These are phyloP conservation scores for Sebastiscus tertius DNA, from an alignment of 2,797 vertebrate species.

Conservation along the genomic window DNA sequence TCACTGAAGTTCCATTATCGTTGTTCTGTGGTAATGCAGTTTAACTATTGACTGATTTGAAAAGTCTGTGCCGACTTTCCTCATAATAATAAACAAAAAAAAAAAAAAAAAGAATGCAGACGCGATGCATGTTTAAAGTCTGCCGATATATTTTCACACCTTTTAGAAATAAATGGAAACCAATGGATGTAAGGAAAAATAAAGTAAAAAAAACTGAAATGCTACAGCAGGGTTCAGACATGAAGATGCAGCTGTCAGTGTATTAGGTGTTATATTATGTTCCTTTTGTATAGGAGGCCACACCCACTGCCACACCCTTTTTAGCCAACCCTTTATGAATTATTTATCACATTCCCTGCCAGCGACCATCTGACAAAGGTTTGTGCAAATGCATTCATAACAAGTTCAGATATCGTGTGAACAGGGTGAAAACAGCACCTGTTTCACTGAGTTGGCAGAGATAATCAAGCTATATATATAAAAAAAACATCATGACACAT, in stretches of 20 bases:
- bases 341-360: background rate
- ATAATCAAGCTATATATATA: slow-evolving; percentile 3
- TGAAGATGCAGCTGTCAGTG: background rate
- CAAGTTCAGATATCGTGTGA: slow-evolving; percentile 8
- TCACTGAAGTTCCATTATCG: background rate
- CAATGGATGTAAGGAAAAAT: background rate
- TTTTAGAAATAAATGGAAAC: background rate
- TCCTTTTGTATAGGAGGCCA: background rate
- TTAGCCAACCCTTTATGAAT: background rate
- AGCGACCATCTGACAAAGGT: slow-evolving; percentile 5
- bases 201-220: background rate
- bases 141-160: background rate
- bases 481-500: slow-evolving; percentile 19
- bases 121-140: background rate
- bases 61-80: background rate
- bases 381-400: slow-evolving; percentile 39
- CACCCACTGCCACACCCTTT: slow-evolving; percentile 20
- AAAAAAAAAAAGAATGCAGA: background rate
- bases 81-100: background rate
- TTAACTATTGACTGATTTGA: background rate
- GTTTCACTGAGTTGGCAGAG: slow-evolving; percentile 7
- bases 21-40: background rate
- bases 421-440: slow-evolving; percentile 21
- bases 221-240: background rate
- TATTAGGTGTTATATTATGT: background rate